Percentiles rank a stretch among this genome's conserved stretches.
Conservation (phyloP, 2,113 vertebrate species). For the Climacteris rufus region DNA sequence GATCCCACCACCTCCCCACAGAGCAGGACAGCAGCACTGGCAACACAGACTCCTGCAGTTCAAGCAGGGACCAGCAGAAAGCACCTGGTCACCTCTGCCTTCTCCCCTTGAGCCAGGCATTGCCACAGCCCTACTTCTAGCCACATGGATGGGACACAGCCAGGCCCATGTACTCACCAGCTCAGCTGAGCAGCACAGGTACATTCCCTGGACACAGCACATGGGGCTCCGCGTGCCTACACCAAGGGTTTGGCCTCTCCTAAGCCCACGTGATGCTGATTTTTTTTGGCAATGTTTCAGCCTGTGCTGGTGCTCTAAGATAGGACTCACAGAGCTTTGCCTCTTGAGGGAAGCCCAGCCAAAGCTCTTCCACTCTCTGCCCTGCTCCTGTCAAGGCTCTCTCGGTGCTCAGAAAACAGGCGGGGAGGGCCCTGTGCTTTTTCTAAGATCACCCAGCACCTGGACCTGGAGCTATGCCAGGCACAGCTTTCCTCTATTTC, state of each 20-base stretch:
- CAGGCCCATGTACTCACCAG: not conserved
- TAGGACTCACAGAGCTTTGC: not conserved
- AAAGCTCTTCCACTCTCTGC: not conserved
- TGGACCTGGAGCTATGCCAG: not conserved
- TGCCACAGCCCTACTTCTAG: not conserved
- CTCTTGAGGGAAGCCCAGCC: not conserved
- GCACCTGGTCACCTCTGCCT: not conserved
- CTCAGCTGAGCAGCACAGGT: not conserved
- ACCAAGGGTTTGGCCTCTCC: not conserved
- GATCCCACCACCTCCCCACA: accelerated
- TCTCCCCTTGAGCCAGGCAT: not conserved
- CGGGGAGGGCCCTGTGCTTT: not conserved
- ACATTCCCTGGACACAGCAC: not conserved
- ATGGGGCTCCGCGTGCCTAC: not conserved
- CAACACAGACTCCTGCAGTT: not conserved
- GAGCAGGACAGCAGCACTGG: not conserved
- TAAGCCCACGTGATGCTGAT: not conserved
- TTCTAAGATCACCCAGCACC: not conserved
- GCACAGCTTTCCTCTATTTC: not conserved
- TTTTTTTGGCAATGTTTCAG: not conserved
- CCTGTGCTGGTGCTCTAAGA: not conserved
- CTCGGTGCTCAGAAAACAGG: not conserved
- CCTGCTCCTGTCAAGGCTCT: not conserved
- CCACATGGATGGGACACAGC: not conserved
- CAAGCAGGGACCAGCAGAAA: not conserved